A percentile compares a stretch with the other conserved stretches of the same genome.
These are phyloP conservation scores for Rhogogaster chlorosoma DNA, from an alignment of 2,888 invertebrate species.

Conservation along the genomic window DNA sequence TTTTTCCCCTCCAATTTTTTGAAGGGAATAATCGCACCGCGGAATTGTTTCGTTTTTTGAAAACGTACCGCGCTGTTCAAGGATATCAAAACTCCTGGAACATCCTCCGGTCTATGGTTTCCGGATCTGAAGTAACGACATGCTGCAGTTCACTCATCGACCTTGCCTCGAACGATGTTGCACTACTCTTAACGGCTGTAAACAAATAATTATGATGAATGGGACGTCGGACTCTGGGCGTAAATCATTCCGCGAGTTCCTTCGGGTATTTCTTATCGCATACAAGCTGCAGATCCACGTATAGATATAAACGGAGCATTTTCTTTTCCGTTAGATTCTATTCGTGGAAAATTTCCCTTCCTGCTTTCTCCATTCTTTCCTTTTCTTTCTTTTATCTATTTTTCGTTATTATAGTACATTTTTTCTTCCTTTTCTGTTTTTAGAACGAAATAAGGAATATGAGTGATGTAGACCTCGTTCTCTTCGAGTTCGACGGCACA, in stretches of 20 bases:
- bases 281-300: neutral
- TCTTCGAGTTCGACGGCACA: slow-evolving; percentile 53
- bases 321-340: neutral
- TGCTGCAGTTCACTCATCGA: neutral
- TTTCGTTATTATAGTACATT: neutral
- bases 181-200: slow-evolving; percentile 52
- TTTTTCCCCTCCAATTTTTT: neutral
- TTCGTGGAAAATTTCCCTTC: neutral
- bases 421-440: neutral
- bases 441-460: neutral
- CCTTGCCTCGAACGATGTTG: slow-evolving; percentile 4
- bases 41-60: neutral
- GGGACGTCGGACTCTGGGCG: slow-evolving; percentile 57
- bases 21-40: neutral
- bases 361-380: neutral
- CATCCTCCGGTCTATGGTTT: neutral
- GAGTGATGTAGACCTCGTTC: neutral
- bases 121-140: neutral
- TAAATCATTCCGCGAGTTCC: slow-evolving; percentile 60
- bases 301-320: neutral
- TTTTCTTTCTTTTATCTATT: neutral
- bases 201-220: slow-evolving; percentile 66
- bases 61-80: neutral
- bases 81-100: neutral
- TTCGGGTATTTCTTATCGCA: slow-evolving; percentile 61